Evolutionary conservation across 2,797 vertebrate genomes (phyloP), one percentile per base, ranked within the genome.

Genomic region (Galago senegalensis): DNA sequence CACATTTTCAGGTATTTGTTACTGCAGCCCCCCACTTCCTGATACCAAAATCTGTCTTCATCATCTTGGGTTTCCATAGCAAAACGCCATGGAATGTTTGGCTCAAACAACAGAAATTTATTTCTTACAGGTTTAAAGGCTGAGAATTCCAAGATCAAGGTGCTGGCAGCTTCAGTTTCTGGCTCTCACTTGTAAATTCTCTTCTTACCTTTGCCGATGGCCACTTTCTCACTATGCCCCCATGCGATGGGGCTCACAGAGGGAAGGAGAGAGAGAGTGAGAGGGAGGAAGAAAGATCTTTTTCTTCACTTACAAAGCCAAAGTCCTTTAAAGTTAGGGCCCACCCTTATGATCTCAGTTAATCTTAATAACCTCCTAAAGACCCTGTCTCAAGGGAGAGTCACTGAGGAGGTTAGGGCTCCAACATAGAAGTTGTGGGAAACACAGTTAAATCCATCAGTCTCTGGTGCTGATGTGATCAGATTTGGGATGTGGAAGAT

Each of bases 401-500:
- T 92, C 43, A 80, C 25, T 31, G 7, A 40, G 25, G 3, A 53
- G 27, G 14, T 37, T 73, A 81, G 2, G 60, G 0, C 2, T 93
- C 73, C 69, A 72, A 29, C 12, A 63, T 58, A 43, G 6, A 2
- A 76, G 40, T 81, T 80, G 40, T 8, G 34, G 84, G 40, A 60
- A 49, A n/a, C n/a, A 89, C n/a, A 92, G 43, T 72, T 83, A 40
- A 77, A n/a, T 81, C 25, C 27, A 40, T 4, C 31, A 29, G 7
- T 43, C 13, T 79, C 65, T 34, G 31, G 46, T 81, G 60, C n/a
- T 72, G 14, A 49, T 53, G 18, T 67, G 76, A 84, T 77, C 21
- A 4, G 56, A 91, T n/a, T 31, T 93, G 25, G 37, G 79, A 58
- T 89, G 46, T 87, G n/a, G 21, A 93, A 82, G 34, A 90, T 46